A percentile compares a stretch with the other conserved stretches of the same genome.
Conservation (phyloP, 2,888 invertebrate genomes). For the Automeris io region DNA sequence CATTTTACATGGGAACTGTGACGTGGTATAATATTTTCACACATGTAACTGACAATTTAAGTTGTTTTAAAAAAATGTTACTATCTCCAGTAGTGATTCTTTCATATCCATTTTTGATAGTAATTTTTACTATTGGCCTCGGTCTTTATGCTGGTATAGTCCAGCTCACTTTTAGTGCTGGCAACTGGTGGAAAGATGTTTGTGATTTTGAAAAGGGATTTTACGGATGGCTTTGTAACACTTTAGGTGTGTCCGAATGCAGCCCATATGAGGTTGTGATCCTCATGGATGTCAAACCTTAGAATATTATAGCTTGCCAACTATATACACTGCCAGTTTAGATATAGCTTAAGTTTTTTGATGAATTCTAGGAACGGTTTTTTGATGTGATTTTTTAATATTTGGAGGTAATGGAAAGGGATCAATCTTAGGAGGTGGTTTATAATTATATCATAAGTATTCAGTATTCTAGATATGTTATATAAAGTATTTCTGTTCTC, state of each 20-base stretch:
- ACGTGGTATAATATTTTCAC: constrained; percentile 87
- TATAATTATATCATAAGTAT: constrained; percentile 12
- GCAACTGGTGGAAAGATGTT: constrained; percentile 83
- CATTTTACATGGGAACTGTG: constrained; percentile 85
- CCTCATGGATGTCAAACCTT: constrained; percentile 75
- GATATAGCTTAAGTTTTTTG: constrained; percentile 4
- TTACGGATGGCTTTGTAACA: constrained; percentile 85
- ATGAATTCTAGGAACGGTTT: constrained; percentile 15
- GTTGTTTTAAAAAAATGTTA: constrained; percentile 78
- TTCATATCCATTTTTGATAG: constrained; percentile 82
- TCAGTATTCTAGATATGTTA: not conserved
- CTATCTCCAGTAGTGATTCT: constrained; percentile 82
- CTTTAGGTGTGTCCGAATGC: constrained; percentile 81
- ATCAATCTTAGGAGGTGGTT: constrained; percentile 23
- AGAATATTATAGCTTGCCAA: constrained; percentile 14
- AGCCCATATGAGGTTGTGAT: constrained; percentile 85
- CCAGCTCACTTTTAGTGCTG: constrained; percentile 82
- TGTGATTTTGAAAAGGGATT: constrained; percentile 87
- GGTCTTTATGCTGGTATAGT: constrained; percentile 81
- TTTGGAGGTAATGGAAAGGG: constrained; percentile 21
- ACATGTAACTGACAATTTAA: constrained; percentile 81
- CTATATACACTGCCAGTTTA: constrained; percentile 10
- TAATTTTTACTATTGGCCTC: constrained; percentile 79
- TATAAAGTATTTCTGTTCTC: constrained; percentile 27
- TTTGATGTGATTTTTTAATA: constrained; percentile 24